Conservation (phyloP, 1,140 invertebrate species). For the Bombus waltoni region DNA sequence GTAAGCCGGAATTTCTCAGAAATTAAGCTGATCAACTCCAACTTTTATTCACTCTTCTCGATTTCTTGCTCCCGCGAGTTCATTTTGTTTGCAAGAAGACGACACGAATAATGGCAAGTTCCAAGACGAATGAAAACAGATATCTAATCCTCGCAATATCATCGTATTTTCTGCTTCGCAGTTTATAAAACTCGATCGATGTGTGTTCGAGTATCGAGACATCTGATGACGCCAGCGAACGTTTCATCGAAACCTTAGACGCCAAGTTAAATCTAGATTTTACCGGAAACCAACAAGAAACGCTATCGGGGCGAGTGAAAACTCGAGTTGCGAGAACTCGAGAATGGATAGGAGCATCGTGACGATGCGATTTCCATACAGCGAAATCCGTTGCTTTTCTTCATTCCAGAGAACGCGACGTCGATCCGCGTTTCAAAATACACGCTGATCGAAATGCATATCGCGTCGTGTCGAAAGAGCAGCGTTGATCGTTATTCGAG, state of each 20-base stretch:
- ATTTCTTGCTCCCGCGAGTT: neutral
- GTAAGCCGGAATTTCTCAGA: neutral
- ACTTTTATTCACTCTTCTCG: neutral
- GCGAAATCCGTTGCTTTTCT: neutral
- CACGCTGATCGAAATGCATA: neutral
- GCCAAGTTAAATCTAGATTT: neutral
- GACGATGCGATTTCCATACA: neutral
- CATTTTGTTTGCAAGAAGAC: neutral
- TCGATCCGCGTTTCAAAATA: neutral
- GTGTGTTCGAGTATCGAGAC: too few species aligned
- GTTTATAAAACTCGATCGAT: too few species aligned
- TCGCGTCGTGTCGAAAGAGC: neutral
- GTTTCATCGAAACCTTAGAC: neutral
- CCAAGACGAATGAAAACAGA: too few species aligned
- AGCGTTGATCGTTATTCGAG: slow-evolving; percentile 2
- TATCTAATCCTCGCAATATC: too few species aligned
- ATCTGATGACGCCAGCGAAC: too few species aligned
- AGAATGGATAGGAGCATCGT: neutral
- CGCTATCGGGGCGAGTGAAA: neutral
- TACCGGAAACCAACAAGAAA: neutral
- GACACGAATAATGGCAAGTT: too few species aligned
- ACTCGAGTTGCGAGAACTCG: neutral
- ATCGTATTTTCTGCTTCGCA: too few species aligned
- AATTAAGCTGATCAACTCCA: neutral
- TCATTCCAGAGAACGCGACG: neutral